Percentiles rank a stretch among this genome's conserved stretches.
Evolutionary conservation across 2,797 vertebrate species (phyloP).

Genomic region (Ctenosaura bakeri): DNA sequence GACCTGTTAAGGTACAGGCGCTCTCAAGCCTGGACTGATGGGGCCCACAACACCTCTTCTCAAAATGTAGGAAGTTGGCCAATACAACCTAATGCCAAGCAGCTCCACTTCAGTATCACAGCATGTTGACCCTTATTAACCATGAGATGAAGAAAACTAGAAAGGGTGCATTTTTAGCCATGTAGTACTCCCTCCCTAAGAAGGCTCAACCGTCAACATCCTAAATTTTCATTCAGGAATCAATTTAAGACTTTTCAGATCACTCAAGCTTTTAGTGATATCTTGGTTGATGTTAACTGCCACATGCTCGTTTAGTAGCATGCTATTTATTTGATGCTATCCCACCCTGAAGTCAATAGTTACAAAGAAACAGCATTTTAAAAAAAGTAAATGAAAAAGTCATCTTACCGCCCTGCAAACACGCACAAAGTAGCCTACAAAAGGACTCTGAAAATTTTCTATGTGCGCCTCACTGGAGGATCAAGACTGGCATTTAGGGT

Average conservation of each 20-base stretch:
- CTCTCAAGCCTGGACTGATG: no score
- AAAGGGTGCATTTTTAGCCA: background rate
- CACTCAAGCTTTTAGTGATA: background rate
- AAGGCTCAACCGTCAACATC: background rate
- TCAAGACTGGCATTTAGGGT: conserved; percentile 39
- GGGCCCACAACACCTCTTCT: no score
- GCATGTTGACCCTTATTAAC: no score
- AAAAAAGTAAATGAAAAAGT: background rate
- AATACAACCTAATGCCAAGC: no score
- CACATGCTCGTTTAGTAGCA: background rate
- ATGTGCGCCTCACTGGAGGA: conserved; percentile 37
- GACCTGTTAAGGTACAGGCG: no score
- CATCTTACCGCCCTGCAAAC: background rate
- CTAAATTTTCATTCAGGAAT: background rate
- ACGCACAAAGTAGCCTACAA: background rate
- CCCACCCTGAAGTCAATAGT: background rate
- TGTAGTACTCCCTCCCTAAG: background rate
- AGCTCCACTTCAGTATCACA: no score
- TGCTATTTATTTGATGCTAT: background rate
- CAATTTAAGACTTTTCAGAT: background rate
- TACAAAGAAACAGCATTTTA: background rate
- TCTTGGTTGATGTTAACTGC: background rate
- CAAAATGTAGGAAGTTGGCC: no score
- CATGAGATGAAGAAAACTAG: background rate
- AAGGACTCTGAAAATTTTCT: background rate